A percentile compares a stretch with the other conserved stretches of the same genome.
These are phyloP conservation scores for Nipponacmea schrenckii DNA, from an alignment of 2,888 invertebrate genomes.

Conservation along the genomic window DNA sequence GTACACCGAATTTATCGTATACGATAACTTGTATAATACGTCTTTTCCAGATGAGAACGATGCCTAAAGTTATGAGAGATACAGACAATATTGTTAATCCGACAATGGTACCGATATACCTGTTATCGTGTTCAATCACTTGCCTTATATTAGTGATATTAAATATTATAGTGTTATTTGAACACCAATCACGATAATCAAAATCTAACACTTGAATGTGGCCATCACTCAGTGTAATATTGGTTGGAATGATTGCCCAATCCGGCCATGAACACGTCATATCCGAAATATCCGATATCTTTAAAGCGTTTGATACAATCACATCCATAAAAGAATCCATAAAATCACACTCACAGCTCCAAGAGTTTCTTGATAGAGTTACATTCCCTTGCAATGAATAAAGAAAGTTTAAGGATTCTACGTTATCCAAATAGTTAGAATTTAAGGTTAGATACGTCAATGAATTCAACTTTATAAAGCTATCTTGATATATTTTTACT, in stretches of 20 bases:
- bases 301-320: background rate
- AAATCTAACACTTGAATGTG: background rate
- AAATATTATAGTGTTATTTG: constrained; percentile 12
- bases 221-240: background rate
- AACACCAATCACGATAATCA: constrained; percentile 18
- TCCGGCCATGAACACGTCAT: constrained; percentile 18
- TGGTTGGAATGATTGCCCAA: background rate
- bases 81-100: constrained; percentile 17
- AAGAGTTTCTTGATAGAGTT: constrained; percentile 26
- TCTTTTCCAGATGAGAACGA: constrained; percentile 20
- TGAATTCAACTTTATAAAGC: background rate
- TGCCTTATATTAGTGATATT: background rate
- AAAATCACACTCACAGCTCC: constrained; percentile 39
- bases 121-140: constrained; percentile 7
- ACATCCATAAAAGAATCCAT: constrained; percentile 15
- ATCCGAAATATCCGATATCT: constrained; percentile 13
- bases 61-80: constrained; percentile 23
- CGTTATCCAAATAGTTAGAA: background rate
- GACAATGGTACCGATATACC: constrained; percentile 22
- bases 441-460: background rate
- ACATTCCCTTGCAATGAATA: constrained; percentile 1
- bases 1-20: constrained; percentile 34
- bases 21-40: constrained; percentile 28
- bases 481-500: background rate
- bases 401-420: background rate